Evolutionary conservation across 2,113 vertebrate species (phyloP).

Genomic region (Chroicocephalus ridibundus): DNA sequence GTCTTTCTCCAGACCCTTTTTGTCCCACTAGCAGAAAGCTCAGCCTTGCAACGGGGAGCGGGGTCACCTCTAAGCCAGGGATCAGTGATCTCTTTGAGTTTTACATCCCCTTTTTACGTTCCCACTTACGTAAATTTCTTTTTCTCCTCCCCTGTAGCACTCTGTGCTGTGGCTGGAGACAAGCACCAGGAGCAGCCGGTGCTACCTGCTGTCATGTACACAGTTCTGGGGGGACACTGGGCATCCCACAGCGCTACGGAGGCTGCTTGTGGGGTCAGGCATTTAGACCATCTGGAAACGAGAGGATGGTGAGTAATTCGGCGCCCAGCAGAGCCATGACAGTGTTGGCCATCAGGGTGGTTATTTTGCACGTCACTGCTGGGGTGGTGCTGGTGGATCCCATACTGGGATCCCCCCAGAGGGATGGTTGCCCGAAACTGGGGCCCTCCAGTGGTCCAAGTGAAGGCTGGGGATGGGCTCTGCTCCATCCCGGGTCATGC

Average conservation of each 20-base stretch:
- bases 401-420: no score
- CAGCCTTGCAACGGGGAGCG: neutral
- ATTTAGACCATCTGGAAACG: neutral
- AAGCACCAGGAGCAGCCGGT: rapidly evolving
- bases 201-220: rapidly evolving
- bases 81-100: rapidly evolving
- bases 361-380: neutral
- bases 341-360: neutral
- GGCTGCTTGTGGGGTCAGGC: neutral
- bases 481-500: rapidly evolving
- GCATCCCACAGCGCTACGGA: neutral
- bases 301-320: rapidly evolving
- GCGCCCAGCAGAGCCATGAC: neutral
- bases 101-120: neutral
- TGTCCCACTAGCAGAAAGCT: neutral
- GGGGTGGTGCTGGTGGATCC: neutral
- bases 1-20: neutral
- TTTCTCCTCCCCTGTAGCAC: rapidly evolving
- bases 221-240: rapidly evolving
- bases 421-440: rapidly evolving
- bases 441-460: rapidly evolving
- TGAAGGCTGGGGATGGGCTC: neutral
- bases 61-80: neutral
- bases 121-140: neutral
- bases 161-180: neutral